Conservation (phyloP, 2,113 vertebrate genomes). For the Prunella fulvescens region DNA sequence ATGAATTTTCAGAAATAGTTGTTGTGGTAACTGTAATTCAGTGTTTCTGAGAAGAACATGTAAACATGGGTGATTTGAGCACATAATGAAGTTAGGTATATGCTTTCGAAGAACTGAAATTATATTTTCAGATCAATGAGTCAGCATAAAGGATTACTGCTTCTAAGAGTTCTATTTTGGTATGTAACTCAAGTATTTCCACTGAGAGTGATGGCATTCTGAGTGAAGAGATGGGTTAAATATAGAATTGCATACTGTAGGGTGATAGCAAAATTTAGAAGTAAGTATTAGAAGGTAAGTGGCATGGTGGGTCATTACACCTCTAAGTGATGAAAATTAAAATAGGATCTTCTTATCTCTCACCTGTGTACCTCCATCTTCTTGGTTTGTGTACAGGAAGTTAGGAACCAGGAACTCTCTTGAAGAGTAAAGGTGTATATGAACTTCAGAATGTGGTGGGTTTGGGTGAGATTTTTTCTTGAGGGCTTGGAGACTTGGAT, state of each 20-base stretch:
- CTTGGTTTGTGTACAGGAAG: background rate
- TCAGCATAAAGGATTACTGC: constrained; percentile 29
- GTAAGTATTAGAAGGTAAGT: background rate
- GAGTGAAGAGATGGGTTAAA: constrained; percentile 22
- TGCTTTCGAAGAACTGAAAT: constrained; percentile 46
- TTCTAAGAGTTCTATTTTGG: constrained; percentile 54
- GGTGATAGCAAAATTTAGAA: background rate
- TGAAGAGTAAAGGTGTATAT: background rate
- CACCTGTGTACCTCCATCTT: background rate
- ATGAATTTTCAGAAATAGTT: background rate
- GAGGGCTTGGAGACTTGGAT: background rate
- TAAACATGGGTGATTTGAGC: background rate
- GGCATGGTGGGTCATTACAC: background rate
- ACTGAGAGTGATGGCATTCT: background rate
- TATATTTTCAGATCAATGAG: constrained; percentile 23
- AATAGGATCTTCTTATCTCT: background rate
- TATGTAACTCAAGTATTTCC: background rate
- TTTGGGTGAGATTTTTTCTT: background rate
- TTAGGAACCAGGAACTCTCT: background rate
- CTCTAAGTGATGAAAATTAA: background rate
- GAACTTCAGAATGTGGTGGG: background rate
- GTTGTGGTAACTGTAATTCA: background rate
- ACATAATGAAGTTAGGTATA: background rate
- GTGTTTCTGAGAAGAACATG: background rate
- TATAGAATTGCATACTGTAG: background rate